These are phyloP conservation scores for Camelus bactrianus DNA, from an alignment of 2,113 vertebrate genomes.

Conservation along the genomic window DNA sequence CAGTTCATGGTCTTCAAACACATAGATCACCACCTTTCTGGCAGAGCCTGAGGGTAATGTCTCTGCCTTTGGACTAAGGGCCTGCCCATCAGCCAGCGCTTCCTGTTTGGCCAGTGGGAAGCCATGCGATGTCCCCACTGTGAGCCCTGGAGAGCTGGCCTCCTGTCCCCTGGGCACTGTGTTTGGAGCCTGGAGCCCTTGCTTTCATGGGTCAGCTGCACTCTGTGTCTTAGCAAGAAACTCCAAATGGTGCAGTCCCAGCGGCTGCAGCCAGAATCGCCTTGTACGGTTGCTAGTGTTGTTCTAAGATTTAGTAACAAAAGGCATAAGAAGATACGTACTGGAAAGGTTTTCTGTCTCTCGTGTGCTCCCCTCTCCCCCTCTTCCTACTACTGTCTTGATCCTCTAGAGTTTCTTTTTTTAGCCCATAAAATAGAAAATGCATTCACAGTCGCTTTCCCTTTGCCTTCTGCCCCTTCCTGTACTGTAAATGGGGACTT, in stretches of 20 bases:
- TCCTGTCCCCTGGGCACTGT: accelerated
- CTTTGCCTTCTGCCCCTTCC: background rate
- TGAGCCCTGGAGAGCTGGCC: background rate
- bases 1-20: background rate
- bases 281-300: background rate
- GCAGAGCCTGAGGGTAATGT: background rate
- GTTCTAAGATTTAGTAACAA: background rate
- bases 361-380: background rate
- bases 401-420: background rate
- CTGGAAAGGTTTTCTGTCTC: background rate
- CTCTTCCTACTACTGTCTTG: background rate
- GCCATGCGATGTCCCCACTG: accelerated
- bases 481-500: background rate
- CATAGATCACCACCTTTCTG: background rate
- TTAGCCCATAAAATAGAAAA: background rate
- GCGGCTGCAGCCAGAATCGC: background rate
- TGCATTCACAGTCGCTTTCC: background rate
- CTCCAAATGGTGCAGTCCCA: background rate
- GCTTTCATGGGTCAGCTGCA: accelerated
- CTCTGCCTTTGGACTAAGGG: background rate
- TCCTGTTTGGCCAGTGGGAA: background rate
- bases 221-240: background rate
- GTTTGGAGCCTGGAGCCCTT: background rate
- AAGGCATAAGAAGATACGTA: background rate
- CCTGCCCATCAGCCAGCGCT: background rate